phyloP scores from a whole-genome alignment of 1,140 invertebrate species.

The Bombus soroeensis region DNA sequence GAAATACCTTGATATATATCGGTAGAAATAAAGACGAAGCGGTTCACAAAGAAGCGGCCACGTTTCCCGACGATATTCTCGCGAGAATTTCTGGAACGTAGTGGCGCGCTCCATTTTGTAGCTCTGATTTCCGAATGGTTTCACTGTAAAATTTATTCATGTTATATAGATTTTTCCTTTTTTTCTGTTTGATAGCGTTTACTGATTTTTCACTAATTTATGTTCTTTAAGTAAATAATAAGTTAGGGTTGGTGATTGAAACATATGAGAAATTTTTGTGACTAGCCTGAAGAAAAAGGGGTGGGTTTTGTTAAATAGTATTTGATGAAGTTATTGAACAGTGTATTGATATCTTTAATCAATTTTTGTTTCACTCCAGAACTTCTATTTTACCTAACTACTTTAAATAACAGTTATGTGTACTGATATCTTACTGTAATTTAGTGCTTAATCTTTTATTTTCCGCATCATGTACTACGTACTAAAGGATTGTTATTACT shows the following conservation, averaged over 20 bases:
- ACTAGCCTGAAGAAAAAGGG: not conserved
- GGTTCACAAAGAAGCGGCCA: conserved; percentile 51
- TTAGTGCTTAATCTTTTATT: no score
- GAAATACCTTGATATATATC: conserved; percentile 45
- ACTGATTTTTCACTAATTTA: not conserved
- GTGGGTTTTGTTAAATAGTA: not conserved
- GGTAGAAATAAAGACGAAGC: conserved; percentile 18
- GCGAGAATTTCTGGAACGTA: conserved; percentile 18
- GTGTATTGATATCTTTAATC: no score
- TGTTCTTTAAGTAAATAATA: no score
- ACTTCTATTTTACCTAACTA: not conserved
- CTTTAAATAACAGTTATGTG: no score
- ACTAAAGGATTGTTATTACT: no score
- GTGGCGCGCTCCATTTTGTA: conserved; percentile 19
- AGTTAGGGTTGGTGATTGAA: no score
- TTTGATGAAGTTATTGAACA: not conserved
- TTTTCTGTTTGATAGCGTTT: no score
- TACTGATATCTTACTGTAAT: no score
- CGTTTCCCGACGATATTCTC: conserved; percentile 39
- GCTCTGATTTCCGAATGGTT: conserved; percentile 7
- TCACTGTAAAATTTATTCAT: not conserved
- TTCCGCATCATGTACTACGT: no score
- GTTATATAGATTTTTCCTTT: not conserved
- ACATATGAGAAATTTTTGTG: no score
- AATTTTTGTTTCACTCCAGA: not conserved